Evolutionary conservation across 30 jellyfish, hydroid and myxozoan genomes (phyloP), one percentile per base, ranked within the genome.

Genomic region (Nemopilema nomurai): DNA sequence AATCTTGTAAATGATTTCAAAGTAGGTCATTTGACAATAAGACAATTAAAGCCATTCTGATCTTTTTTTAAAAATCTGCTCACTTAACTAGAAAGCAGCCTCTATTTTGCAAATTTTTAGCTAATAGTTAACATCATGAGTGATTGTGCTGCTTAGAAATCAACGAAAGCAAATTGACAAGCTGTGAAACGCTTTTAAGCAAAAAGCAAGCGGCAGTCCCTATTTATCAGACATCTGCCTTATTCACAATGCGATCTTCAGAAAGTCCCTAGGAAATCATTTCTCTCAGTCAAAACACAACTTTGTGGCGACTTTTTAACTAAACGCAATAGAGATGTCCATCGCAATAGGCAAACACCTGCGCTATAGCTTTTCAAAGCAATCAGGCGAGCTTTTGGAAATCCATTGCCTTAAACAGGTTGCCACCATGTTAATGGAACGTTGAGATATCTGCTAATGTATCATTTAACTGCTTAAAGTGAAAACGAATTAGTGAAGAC

Each of bases 281-380:
- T 41, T 41, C 57, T 41, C 57, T 13, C 57, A 41, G 57, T 41
- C 57, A 41, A 41, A 41, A 41, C 13, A 41, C 57, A 41, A 41
- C 57, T 41, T 41, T 13, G 57, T 41, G 57, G 57, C 57, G 57
- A 68, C 70, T 23, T 29, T 30, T 41, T 21, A n/a, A 51, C 22
- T 20, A 67, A 28, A 67, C 17, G 76, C 76, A 32, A 28, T 3
- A 76, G 24, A 76, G 30, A 7, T 79, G 62, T 4, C 74, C 82
- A 67, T 65, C 65, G 31, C 63, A 80, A 66, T 65, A 33, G 49
- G 17, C 57, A 6, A 3, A 13, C 57, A 41, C 57, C 57, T 41
- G 57, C 13, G 9, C 57, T 3, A 13, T 13, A 41, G 13, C n/a
- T n/a, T n/a, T n/a, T n/a, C n/a, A n/a, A n/a, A n/a, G n/a, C n/a